A percentile compares a stretch with the other conserved stretches of the same genome.
These are phyloP conservation scores for Phenacoccus solenopsis DNA, from an alignment of 1,140 invertebrate genomes.

Conservation along the genomic window DNA sequence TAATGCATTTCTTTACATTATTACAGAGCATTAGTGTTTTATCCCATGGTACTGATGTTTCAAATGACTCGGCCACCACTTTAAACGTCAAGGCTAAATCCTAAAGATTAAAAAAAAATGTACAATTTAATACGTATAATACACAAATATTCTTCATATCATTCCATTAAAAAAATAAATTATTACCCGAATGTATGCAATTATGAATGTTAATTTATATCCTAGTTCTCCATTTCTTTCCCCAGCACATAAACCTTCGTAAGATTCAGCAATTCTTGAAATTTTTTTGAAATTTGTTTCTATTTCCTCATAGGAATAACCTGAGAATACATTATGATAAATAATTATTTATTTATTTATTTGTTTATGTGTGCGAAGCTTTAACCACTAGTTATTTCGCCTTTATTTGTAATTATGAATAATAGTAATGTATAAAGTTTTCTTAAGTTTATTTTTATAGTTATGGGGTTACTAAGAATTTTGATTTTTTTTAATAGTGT, in stretches of 20 bases:
- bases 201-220: constrained; percentile 95
- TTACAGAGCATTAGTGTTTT: constrained; percentile 65
- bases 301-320: constrained; percentile 36
- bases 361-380: too few relatives aligned
- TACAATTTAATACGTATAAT: background rate
- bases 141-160: background rate
- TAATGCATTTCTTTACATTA: constrained; percentile 77
- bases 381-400: too few relatives aligned
- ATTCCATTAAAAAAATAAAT: background rate
- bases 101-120: constrained; percentile 37
- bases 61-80: constrained; percentile 91
- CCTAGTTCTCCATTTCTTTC: constrained; percentile 87
- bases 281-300: constrained; percentile 63
- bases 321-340: background rate
- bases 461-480: too few relatives aligned
- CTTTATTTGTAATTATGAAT: too few relatives aligned
- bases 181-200: constrained; percentile 86
- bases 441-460: too few relatives aligned
- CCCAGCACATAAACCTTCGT: constrained; percentile 72
- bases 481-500: too few relatives aligned
- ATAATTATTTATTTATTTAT: too few relatives aligned
- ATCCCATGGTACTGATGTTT: constrained; percentile 96
- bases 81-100: constrained; percentile 82
- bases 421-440: too few relatives aligned
- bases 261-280: constrained; percentile 61